Base-by-base conservation (phyloP, 2,797 vertebrate species). In the Tangara arthus region DNA sequence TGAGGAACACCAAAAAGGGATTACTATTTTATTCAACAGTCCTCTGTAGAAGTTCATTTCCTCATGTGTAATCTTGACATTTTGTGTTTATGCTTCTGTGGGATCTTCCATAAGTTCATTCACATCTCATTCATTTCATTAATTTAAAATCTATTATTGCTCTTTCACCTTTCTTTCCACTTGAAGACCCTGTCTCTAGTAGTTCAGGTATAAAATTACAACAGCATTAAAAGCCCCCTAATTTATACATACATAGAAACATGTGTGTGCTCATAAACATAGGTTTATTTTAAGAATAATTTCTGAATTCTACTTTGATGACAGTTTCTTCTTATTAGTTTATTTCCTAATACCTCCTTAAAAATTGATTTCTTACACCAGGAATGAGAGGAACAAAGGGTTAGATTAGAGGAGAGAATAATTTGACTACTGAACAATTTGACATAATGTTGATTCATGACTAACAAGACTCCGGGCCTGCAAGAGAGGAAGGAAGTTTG, bases 191-290 rank as follows among this genome's bases (percentile, higher is more conserved):
- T 23, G 2, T 14, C 16, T 63, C 24, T 49, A 50, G 13, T 60
- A 73, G 11, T 32, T 83, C 8, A 56, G 3, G 11, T 47, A 47
- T 23, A 69, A 81, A 50, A 65, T 50, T 44, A 21, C 8, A 81
- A 6, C 2, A 24, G 10, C 27, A 24, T 22, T 7, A 8, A 76
- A 61, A 42, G 5, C 0, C 1, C 16, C 27, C 15, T 34, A 35
- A 49, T 1, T 57, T 35, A 42, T 24, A 16, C 9, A 61, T 35
- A 52, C 8, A 22, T 37, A 55, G 2, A 55, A 37, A 53, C 0
- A 2, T 4, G 6, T 24, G 19, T 26, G 20, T 41, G 30, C 2
- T 57, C 9, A 37, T 49, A 64, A 20, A 12, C 24, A 52, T 3
- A 65, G 3, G 7, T 16, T 35, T 78, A 56, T 89, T 71, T 76